Conservation (phyloP, 2,113 vertebrate species). For the Choloepus hoffmanni region DNA sequence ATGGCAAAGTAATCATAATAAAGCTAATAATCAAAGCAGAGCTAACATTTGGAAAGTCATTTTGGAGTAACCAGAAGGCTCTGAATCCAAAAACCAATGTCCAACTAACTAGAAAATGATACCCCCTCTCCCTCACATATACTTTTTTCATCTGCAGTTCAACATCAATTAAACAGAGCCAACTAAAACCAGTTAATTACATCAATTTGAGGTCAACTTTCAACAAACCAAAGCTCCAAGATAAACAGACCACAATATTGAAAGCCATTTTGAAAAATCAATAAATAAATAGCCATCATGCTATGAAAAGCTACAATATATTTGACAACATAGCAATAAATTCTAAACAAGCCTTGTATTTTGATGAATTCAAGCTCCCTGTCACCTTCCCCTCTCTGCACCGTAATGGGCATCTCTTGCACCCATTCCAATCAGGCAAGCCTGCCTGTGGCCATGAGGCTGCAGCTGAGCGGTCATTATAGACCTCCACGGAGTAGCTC, state of each 20-base stretch:
- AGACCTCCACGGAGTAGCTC: not conserved
- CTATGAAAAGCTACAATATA: not conserved
- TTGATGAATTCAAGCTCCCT: not conserved
- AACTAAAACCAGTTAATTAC: conserved; percentile 72
- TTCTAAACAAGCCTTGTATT: conserved; percentile 20
- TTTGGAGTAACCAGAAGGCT: conserved; percentile 63
- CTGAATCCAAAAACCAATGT: conserved; percentile 25
- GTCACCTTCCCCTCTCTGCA: not conserved
- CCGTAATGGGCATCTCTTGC: no score
- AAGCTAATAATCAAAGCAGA: conserved; percentile 62
- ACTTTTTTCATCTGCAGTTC: not conserved
- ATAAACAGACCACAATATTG: conserved; percentile 65
- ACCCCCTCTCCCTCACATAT: not conserved
- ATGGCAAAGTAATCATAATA: conserved; percentile 58
- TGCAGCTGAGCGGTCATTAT: not conserved
- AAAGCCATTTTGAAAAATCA: conserved; percentile 78
- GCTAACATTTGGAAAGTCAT: conserved; percentile 55
- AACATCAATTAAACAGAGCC: conserved; percentile 52
- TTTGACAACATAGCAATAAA: conserved; percentile 5
- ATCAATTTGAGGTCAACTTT: conserved; percentile 67
- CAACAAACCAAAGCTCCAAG: conserved; percentile 51
- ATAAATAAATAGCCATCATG: conserved; percentile 27
- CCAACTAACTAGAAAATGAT: conserved; percentile 55
- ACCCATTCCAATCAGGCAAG: not conserved
- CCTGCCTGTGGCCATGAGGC: not conserved